phyloP scores from a whole-genome alignment of 2,113 vertebrate genomes.

The Calypte anna region DNA sequence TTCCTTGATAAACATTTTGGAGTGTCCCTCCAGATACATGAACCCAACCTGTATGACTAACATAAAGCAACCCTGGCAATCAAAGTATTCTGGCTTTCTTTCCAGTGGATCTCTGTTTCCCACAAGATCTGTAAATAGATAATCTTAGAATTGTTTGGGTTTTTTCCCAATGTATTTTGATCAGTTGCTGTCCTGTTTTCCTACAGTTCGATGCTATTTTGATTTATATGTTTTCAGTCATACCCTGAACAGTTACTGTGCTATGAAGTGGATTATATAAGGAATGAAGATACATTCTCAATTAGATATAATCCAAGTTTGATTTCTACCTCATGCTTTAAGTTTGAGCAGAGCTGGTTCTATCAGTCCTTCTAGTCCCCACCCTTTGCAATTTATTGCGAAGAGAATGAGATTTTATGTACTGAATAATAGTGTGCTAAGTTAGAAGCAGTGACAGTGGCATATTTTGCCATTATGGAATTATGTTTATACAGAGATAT shows the following conservation, averaged over 20 bases:
- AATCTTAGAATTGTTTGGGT: neutral
- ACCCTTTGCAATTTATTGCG: neutral
- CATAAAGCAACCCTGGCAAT: neutral
- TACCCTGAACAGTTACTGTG: neutral
- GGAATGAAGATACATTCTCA: neutral
- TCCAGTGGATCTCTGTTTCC: neutral
- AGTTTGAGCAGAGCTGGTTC: neutral
- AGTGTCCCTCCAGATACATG: neutral
- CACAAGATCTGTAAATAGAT: neutral
- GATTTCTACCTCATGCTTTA: neutral
- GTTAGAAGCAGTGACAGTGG: neutral
- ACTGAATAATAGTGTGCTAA: neutral
- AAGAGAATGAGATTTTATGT: slow-evolving; percentile 4
- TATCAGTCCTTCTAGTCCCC: neutral
- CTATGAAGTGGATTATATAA: neutral
- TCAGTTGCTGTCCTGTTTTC: neutral
- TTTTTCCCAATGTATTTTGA: neutral
- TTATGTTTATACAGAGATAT: slow-evolving; percentile 14
- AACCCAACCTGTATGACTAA: neutral
- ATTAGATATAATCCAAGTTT: neutral
- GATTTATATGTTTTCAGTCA: neutral
- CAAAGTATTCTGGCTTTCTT: neutral
- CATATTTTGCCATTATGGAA: neutral
- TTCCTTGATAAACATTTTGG: neutral
- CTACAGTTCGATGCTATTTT: neutral